A percentile compares a stretch with the other conserved stretches of the same genome.
Evolutionary conservation across 1,140 invertebrate species (phyloP).

Genomic region (Linepithema humile): DNA sequence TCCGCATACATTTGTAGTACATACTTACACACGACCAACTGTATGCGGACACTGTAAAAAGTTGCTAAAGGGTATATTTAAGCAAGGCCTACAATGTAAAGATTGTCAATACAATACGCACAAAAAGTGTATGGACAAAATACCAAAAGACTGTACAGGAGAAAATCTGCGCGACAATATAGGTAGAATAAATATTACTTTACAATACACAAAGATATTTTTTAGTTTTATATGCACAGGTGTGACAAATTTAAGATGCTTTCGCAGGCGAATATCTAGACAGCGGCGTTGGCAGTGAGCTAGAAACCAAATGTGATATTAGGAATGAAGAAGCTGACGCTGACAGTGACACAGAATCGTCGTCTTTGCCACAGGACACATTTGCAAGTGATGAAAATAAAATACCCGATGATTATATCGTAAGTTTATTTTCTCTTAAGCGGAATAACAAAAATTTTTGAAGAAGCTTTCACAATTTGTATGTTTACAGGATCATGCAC

Average conservation of each 20-base stretch:
- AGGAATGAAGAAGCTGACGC: constrained; percentile 88
- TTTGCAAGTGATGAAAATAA: constrained; percentile 76
- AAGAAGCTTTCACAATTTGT: constrained; percentile 1
- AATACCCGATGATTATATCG: constrained; percentile 76
- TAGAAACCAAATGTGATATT: constrained; percentile 84
- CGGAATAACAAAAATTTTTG: not conserved
- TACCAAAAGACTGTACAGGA: constrained; percentile 98
- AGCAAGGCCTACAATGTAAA: constrained; percentile 98
- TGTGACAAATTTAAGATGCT: constrained; percentile 10
- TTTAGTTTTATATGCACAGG: constrained; percentile 45
- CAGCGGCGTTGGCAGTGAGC: constrained; percentile 88
- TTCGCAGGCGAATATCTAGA: constrained; percentile 87
- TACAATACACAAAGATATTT: not conserved
- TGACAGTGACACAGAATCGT: constrained; percentile 86
- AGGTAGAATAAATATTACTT: constrained; percentile 75
- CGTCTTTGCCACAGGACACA: constrained; percentile 71
- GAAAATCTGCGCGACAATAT: constrained; percentile 87
- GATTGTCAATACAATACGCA: constrained; percentile 99
- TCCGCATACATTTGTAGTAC: constrained; percentile 95
- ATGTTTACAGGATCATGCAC: constrained; percentile 78
- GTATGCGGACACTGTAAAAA: constrained; percentile 98
- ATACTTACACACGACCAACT: constrained; percentile 97
- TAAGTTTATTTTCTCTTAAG: constrained; percentile 50
- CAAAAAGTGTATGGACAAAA: constrained; percentile 97
- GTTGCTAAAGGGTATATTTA: constrained; percentile 96